Evolutionary conservation across 1,140 invertebrate genomes (phyloP).

Genomic region (Colletes latitarsis): DNA sequence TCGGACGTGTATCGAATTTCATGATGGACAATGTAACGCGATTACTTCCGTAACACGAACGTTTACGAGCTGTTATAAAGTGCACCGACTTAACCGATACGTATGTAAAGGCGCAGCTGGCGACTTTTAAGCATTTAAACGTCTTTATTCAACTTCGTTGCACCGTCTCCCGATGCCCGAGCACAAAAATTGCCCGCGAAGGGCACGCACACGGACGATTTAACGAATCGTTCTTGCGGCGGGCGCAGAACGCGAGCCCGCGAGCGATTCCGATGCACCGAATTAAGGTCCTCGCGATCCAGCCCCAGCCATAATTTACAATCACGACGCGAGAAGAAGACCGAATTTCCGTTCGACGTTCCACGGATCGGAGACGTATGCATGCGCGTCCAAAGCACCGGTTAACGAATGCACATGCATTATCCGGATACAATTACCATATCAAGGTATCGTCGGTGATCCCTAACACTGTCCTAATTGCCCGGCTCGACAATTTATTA

Average conservation of each 20-base stretch:
- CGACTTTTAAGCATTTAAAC: not conserved
- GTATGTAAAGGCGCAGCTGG: not conserved
- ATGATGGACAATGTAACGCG: not conserved
- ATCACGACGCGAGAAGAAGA: slow-evolving; percentile 37
- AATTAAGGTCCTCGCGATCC: slow-evolving; percentile 3
- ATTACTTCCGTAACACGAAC: not conserved
- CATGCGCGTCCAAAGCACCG: not conserved
- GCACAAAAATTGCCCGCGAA: not conserved
- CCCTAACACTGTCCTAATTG: slow-evolving; percentile 69
- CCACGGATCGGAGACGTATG: not conserved
- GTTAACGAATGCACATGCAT: slow-evolving; percentile 57
- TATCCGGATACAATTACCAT: slow-evolving; percentile 68
- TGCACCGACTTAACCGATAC: not conserved
- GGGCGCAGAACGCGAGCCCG: not conserved
- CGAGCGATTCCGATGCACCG: not conserved
- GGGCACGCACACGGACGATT: slow-evolving; percentile 11
- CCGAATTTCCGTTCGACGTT: slow-evolving; percentile 24
- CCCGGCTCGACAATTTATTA: slow-evolving; percentile 70
- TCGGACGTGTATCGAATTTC: not conserved
- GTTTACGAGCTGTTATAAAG: not conserved
- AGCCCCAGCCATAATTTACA: slow-evolving; percentile 54
- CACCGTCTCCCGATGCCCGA: not conserved
- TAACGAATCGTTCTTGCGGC: slow-evolving; percentile 20
- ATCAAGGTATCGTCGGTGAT: slow-evolving; percentile 67
- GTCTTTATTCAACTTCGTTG: slow-evolving; percentile 17